Evolutionary conservation across 2,797 vertebrate species (phyloP).

Genomic region (Caiman crocodilus): DNA sequence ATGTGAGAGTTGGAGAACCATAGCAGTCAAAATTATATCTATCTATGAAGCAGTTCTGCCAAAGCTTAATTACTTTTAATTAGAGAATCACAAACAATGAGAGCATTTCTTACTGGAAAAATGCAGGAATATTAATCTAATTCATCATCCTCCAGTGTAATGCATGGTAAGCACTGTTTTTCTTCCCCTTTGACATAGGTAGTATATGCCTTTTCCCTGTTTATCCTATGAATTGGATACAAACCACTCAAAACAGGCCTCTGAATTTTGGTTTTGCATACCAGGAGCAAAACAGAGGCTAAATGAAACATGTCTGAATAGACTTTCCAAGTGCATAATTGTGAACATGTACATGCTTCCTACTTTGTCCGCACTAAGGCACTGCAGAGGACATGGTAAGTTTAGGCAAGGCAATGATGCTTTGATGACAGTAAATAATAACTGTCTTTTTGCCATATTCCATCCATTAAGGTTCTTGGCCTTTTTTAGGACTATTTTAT

Average conservation of each 20-base stretch:
- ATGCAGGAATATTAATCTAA: conserved; percentile 41
- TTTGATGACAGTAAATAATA: conserved; percentile 58
- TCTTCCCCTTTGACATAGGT: background rate
- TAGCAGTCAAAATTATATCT: background rate
- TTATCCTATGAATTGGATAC: background rate
- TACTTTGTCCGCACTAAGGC: conserved; percentile 47
- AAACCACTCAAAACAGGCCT: background rate
- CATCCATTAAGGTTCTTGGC: conserved; percentile 19
- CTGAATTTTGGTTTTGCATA: background rate
- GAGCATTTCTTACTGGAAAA: conserved; percentile 34
- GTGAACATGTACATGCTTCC: conserved; percentile 4
- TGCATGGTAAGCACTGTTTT: background rate
- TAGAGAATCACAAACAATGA: conserved; percentile 58
- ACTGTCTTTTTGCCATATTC: conserved; percentile 58
- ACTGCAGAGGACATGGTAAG: conserved; percentile 29
- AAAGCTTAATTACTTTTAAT: conserved; percentile 72
- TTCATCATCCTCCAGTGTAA: background rate
- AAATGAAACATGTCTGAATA: conserved; percentile 7
- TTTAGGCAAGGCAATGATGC: conserved; percentile 56
- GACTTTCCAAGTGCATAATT: background rate
- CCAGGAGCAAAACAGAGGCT: background rate
- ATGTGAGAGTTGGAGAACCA: background rate
- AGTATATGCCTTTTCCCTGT: background rate
- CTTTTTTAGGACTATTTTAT: background rate
- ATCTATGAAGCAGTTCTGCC: conserved; percentile 26